phyloP scores from a whole-genome alignment of 1,140 invertebrate species.

The Littorina saxatilis region DNA sequence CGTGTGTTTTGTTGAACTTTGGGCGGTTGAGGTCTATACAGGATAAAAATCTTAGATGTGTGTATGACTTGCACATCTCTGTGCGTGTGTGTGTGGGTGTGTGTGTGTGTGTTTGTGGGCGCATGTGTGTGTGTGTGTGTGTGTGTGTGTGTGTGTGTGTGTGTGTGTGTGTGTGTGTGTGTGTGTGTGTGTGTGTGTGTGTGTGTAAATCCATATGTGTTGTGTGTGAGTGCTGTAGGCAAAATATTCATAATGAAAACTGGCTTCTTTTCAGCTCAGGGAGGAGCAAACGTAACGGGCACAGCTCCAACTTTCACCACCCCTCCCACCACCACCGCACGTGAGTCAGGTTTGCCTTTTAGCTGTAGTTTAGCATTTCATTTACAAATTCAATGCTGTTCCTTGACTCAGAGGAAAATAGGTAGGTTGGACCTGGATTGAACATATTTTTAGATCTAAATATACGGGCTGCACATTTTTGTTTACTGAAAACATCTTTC shows the following conservation, averaged over 20 bases:
- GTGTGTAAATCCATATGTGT: neutral
- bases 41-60: too few relatives aligned
- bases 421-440: too few relatives aligned
- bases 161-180: neutral
- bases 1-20: too few relatives aligned
- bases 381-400: too few relatives aligned
- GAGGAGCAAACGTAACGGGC: conserved; percentile 2
- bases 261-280: conserved; percentile 13
- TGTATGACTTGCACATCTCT: neutral
- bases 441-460: too few relatives aligned
- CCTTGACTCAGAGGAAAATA: too few relatives aligned
- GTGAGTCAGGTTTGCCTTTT: conserved; percentile 10
- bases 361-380: too few relatives aligned
- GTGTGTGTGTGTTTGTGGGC: too few relatives aligned
- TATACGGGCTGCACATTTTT: too few relatives aligned
- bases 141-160: neutral
- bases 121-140: neutral
- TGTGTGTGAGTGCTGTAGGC: neutral
- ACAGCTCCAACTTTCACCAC: conserved; percentile 29
- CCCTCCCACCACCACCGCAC: neutral
- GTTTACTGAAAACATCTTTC: too few relatives aligned
- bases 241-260: too few relatives aligned
- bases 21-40: too few relatives aligned
- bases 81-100: neutral
- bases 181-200: neutral